Conservation (phyloP, 1,140 invertebrate genomes). For the Drosophila repleta region DNA sequence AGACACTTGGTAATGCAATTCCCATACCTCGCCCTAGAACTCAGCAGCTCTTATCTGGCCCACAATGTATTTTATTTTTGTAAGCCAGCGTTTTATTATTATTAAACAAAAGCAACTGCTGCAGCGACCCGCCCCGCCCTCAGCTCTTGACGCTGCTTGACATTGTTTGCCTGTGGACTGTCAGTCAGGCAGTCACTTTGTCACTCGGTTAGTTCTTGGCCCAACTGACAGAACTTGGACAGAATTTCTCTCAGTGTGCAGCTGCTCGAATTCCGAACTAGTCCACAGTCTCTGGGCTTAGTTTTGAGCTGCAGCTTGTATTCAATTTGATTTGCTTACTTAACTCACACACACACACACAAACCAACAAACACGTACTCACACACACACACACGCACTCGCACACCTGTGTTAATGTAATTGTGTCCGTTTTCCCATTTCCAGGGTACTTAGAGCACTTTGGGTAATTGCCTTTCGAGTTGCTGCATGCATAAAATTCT, state of each 20-base stretch:
- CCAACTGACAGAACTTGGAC: conserved; percentile 1
- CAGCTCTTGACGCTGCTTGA: conserved; percentile 39
- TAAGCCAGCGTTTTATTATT: conserved; percentile 65
- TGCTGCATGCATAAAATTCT: conserved; percentile 69
- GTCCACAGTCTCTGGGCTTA: conserved; percentile 36
- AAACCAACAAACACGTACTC: not conserved
- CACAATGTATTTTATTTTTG: conserved; percentile 45
- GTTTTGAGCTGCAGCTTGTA: conserved; percentile 51
- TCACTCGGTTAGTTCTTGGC: conserved; percentile 27
- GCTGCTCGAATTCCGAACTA: conserved; percentile 4
- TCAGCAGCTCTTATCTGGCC: not conserved
- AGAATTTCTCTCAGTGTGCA: conserved; percentile 1
- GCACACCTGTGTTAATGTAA: conserved; percentile 64
- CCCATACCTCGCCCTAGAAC: conserved; percentile 23
- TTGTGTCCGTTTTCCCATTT: conserved; percentile 66
- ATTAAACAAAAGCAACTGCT: conserved; percentile 60
- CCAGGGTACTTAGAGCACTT: conserved; percentile 68
- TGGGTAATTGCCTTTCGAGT: conserved; percentile 68
- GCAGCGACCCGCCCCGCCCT: not conserved
- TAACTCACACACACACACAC: conserved; percentile 12
- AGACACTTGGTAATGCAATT: conserved; percentile 65
- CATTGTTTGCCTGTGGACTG: conserved; percentile 50
- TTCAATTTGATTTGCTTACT: conserved; percentile 72
- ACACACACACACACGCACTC: conserved; percentile 5
- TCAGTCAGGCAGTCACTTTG: conserved; percentile 61